Conservation (phyloP, 2,888 invertebrate species). For the Aphrophora alni region DNA sequence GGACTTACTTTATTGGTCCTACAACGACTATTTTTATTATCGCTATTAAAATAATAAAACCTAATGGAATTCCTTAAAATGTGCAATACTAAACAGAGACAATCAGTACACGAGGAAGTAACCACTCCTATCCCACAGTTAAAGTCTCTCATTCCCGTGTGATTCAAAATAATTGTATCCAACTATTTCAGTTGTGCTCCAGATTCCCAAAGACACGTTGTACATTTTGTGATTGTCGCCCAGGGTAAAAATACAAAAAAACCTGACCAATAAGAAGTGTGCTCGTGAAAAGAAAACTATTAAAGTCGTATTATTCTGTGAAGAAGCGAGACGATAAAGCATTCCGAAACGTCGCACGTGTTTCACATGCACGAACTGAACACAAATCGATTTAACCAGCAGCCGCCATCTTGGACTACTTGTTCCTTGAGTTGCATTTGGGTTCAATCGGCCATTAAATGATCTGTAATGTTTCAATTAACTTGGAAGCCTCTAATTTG, state of each 20-base stretch:
- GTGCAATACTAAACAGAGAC: too few relatives aligned
- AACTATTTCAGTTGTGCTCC: neutral
- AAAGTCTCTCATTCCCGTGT: neutral
- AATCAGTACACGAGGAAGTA: too few relatives aligned
- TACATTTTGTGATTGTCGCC: neutral
- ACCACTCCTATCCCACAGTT: neutral
- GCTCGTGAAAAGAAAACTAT: neutral
- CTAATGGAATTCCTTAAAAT: too few relatives aligned
- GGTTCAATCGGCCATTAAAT: neutral
- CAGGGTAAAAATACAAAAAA: neutral
- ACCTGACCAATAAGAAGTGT: constrained; percentile 1
- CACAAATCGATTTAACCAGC: neutral
- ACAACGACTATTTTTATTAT: too few relatives aligned
- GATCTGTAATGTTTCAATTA: neutral
- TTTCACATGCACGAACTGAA: neutral
- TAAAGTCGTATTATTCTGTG: neutral
- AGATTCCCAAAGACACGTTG: neutral
- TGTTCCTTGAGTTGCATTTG: neutral
- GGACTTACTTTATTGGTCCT: too few relatives aligned
- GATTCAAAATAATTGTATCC: neutral
- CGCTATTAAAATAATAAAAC: too few relatives aligned
- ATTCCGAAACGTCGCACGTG: neutral
- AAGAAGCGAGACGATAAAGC: neutral
- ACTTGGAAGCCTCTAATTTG: neutral
- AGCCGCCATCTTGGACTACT: constrained; percentile 4